Base-by-base conservation (phyloP, 2,113 vertebrate species). In the Paramisgurnus dabryanus region DNA sequence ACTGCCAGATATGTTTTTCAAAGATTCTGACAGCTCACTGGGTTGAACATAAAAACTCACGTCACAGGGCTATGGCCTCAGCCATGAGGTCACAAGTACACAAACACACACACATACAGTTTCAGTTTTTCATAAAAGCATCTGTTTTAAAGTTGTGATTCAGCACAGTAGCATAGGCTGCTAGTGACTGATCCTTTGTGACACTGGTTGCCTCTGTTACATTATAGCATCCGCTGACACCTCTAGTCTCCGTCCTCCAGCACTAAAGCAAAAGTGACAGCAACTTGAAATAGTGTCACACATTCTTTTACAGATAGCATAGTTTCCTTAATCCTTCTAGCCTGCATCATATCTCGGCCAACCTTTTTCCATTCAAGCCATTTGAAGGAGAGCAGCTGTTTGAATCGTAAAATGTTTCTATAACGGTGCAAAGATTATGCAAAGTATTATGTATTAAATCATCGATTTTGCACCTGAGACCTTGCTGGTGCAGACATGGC, bases 101-200 rank as follows among this genome's bases (percentile, higher is more conserved):
- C 68, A 71, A 34, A 71, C 47, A 49, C 22, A 53, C 55, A 58
- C 55, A 58, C 18, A 70, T 7, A 50, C 5, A 6, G 22, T 69
- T 69, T 69, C 11, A 6, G 6, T 27, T 40, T 72, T 4, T 5
- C 18, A 43, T 65, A 43, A 64, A 41, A 64, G 15, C 63, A 81
- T 74, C 63, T 80, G 40, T 43, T 67, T 11, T 60, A 18, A 34
- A 67, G 70, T 66, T 67, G 4, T 47, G 70, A 55, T 57, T 67
- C 50, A 47, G 68, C 47, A 65, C 43, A 49, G 34, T 7, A 68
- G 45, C 61, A 15, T 8, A 66, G 40, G n/a, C 68, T 50, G 47
- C 12, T 18, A 66, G 50, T 55, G 49, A n/a, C n/a, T 80, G 63
- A 80, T 68, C 27, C 11, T 27, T 60, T 40, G 4, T 67, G 73